Evolutionary conservation across 2,888 invertebrate species (phyloP).

Genomic region (Idaea dimidiata): DNA sequence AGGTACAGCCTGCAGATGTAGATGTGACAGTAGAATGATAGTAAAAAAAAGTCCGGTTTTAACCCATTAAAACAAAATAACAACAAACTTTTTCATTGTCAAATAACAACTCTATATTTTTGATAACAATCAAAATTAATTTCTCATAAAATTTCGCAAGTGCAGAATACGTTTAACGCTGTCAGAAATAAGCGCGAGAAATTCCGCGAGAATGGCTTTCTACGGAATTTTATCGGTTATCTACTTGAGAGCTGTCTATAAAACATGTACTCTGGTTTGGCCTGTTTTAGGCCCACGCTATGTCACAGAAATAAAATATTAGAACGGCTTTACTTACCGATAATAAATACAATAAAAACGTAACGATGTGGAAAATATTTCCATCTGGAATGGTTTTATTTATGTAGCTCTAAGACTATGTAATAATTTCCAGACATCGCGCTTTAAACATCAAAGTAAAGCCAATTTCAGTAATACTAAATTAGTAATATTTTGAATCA

Average conservation of each 20-base stretch:
- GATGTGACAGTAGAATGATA: no score
- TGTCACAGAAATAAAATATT: conserved; percentile 22
- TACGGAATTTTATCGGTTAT: conserved; percentile 26
- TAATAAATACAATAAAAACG: conserved; percentile 8
- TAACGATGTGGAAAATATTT: conserved; percentile 1
- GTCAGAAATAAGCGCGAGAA: conserved; percentile 1
- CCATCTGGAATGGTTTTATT: not conserved
- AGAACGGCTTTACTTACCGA: conserved; percentile 17
- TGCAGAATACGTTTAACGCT: not conserved
- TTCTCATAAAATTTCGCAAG: not conserved
- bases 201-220: conserved; percentile 14
- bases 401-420: no score
- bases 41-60: no score
- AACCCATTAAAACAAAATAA: no score
- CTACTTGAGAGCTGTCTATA: conserved; percentile 19
- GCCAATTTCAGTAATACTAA: no score
- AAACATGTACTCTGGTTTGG: conserved; percentile 25
- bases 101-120: not conserved
- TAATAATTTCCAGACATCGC: no score
- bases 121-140: not conserved
- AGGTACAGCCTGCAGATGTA: no score
- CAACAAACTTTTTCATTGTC: no score
- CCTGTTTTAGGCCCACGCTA: conserved; percentile 26
- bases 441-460: no score
- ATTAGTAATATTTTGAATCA: no score